phyloP scores from a whole-genome alignment of 2,888 invertebrate genomes.

The Drosophila mulleri region DNA sequence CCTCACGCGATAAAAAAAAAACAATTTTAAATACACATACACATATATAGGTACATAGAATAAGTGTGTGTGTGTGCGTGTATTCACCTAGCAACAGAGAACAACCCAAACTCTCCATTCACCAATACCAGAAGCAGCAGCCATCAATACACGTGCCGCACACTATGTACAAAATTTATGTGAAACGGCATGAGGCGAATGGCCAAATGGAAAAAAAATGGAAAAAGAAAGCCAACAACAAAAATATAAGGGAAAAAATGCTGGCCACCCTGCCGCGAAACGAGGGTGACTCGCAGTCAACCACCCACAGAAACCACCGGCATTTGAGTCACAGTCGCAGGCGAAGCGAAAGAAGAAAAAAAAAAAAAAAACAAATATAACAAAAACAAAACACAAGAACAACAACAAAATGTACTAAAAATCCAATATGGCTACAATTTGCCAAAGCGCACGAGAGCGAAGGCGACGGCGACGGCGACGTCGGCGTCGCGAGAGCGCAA shows the following conservation, averaged over 20 bases:
- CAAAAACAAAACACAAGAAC: constrained; percentile 42
- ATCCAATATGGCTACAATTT: constrained; percentile 82
- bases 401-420: constrained; percentile 70
- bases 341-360: constrained; percentile 25
- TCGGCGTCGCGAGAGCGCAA: constrained; percentile 51
- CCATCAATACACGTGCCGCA: constrained; percentile 66
- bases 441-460: constrained; percentile 66
- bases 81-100: constrained; percentile 72
- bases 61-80: constrained; percentile 22
- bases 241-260: constrained; percentile 57
- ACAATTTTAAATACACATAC: constrained; percentile 12
- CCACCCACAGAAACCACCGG: constrained; percentile 75
- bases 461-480: constrained; percentile 23
- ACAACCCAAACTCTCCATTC: constrained; percentile 33
- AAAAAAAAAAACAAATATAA: constrained; percentile 12
- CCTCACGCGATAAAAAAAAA: constrained; percentile 39
- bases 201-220: constrained; percentile 13
- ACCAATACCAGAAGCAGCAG: constrained; percentile 57
- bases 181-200: constrained; percentile 48
- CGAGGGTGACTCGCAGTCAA: constrained; percentile 53
- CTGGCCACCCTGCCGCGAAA: constrained; percentile 69
- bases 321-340: constrained; percentile 65
- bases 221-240: constrained; percentile 21
- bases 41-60: background rate
- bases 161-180: constrained; percentile 75